Percentiles rank a stretch among this genome's conserved stretches.
Evolutionary conservation across 1,140 invertebrate genomes (phyloP).

Genomic region (Drosophila pallidifrons): DNA sequence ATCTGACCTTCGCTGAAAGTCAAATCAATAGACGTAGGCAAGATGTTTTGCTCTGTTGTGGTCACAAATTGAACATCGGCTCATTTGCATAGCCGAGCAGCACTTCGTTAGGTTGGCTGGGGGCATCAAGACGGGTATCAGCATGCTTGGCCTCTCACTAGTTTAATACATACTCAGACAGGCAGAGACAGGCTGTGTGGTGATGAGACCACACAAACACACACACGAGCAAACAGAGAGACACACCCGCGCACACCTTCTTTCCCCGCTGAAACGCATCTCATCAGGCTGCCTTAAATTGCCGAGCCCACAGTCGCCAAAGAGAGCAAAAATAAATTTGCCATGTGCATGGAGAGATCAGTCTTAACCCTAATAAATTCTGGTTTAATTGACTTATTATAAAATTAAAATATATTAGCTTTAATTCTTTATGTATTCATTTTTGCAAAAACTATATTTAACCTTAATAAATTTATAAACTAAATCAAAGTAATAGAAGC

Average conservation of each 20-base stretch:
- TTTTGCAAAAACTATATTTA: background rate
- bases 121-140: background rate
- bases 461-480: background rate
- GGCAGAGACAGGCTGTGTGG: background rate
- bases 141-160: slow-evolving; percentile 8
- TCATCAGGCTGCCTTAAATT: background rate
- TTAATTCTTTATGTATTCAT: background rate
- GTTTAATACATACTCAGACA: background rate
- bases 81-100: slow-evolving; percentile 58
- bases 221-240: background rate
- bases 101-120: background rate
- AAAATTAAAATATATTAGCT: background rate
- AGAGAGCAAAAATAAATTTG: background rate
- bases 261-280: slow-evolving; percentile 1
- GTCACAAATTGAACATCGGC: slow-evolving; percentile 61
- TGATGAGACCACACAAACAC: background rate
- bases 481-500: background rate
- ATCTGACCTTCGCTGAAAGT: slow-evolving; percentile 70
- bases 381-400: background rate
- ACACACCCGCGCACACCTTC: background rate
- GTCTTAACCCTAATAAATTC: slow-evolving; percentile 1
- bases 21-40: slow-evolving; percentile 50
- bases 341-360: background rate
- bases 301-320: slow-evolving; percentile 18
- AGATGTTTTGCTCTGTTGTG: slow-evolving; percentile 26